These are phyloP conservation scores for Rutilus rutilus DNA, from an alignment of 2,113 vertebrate species.

Conservation along the genomic window DNA sequence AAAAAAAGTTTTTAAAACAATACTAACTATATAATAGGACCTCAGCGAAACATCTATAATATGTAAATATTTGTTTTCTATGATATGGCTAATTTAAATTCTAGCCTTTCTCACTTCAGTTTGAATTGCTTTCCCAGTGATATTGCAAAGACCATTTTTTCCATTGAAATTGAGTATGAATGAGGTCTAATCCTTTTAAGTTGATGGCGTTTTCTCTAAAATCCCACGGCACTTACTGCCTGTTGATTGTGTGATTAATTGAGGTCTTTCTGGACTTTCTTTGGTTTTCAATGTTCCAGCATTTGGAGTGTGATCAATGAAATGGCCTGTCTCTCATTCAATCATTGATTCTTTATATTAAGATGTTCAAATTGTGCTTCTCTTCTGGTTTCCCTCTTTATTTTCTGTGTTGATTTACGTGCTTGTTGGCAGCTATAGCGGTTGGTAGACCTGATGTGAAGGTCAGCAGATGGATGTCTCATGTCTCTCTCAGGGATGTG, in stretches of 20 bases:
- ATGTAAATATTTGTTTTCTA: too few species aligned
- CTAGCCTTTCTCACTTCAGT: neutral
- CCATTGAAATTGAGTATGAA: neutral
- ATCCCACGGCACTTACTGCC: too few species aligned
- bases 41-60: neutral
- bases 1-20: neutral
- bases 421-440: slow-evolving; percentile 13
- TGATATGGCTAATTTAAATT: neutral
- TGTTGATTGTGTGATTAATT: neutral
- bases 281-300: neutral
- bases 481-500: neutral
- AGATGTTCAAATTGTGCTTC: slow-evolving; percentile 3
- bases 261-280: neutral
- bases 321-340: neutral
- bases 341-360: neutral
- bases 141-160: neutral
- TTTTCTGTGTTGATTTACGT: neutral
- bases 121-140: neutral
- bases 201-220: neutral
- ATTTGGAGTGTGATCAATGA: neutral
- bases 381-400: neutral
- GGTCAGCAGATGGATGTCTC: slow-evolving; percentile 23
- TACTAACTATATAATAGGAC: neutral
- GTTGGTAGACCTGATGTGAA: neutral
- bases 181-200: neutral